Evolutionary conservation across 2,888 invertebrate genomes (phyloP), one percentile per base, ranked within the genome.

Genomic region (Tenodera sinensis): DNA sequence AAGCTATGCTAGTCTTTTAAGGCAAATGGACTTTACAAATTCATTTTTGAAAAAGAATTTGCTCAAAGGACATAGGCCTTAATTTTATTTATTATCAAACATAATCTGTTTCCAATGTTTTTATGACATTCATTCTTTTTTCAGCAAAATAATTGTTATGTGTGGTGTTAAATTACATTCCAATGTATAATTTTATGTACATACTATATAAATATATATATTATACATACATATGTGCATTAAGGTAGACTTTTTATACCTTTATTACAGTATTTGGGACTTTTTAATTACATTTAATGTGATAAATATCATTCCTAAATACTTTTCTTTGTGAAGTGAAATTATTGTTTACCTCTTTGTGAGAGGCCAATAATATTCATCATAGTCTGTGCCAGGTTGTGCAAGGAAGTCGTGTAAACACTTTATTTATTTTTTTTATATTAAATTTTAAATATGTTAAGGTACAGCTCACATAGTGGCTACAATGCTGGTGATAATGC

Each of bases 141-240:
- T n/a, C 8, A n/a, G 2, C 25, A 25, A 85, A n/a, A 47, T 87
- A 82, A 42, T 71, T 82, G 82, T 83, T 82, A 34, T 82, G 28
- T 86, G 28, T 87, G 71, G 20, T 20, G 87, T 82, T 82, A 87
- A 87, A 82, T 82, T 87, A 87, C 87, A 87, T 87, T 87, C 87
- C 87, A 87, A 25, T 87, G 81, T 85, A 82, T 83, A 83, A 34
- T 82, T 87, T 30, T 87, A 34, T 82, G 83, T 87, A 85, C 42
- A 85, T 71, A 71, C 54, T 71, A 71, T 71, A 71, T 71, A 20
- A 71, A 71, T 71, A 25, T 71, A 54, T 54, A 71, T 71, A 42
- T 42, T 42, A 42, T 71, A 71, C 25, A 54, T 20, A 54, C 20
- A 71, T 71, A 71, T 71, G 54, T 25, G 54, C 54, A 20, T 20